Evolutionary conservation across 2,888 invertebrate genomes (phyloP).

Genomic region (Auanema freiburgensis): DNA sequence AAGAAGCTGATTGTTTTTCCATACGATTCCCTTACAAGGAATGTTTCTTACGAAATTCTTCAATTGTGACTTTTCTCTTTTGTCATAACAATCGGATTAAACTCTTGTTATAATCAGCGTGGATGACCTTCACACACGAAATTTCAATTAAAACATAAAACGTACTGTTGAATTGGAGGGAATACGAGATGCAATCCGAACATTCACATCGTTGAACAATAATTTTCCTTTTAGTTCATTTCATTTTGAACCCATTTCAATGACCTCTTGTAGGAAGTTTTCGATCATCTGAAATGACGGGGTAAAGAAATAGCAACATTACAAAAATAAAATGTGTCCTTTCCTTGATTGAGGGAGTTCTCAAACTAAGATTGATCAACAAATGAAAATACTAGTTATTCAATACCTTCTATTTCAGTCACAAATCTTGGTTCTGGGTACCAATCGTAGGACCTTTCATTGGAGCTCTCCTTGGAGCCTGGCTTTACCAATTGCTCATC

Average conservation of each 20-base stretch:
- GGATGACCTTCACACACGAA: too few relatives aligned
- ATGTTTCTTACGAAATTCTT: not conserved
- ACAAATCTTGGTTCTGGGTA: constrained; percentile 70
- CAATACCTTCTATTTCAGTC: constrained; percentile 50
- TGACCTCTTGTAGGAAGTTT: not conserved
- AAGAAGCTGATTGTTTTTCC: not conserved
- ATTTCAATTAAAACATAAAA: too few relatives aligned
- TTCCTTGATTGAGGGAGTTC: too few relatives aligned
- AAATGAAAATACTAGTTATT: too few relatives aligned
- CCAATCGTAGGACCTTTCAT: constrained; percentile 69
- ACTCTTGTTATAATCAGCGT: too few relatives aligned
- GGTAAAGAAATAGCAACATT: not conserved
- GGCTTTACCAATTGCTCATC: constrained; percentile 67
- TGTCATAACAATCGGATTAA: constrained; percentile 2
- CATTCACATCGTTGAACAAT: too few relatives aligned
- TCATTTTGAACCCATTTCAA: not conserved
- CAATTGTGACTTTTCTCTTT: constrained; percentile 16
- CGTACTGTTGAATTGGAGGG: too few relatives aligned
- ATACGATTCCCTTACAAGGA: constrained; percentile 10
- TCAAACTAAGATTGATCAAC: too few relatives aligned
- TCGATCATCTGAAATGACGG: not conserved
- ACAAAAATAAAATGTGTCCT: too few relatives aligned
- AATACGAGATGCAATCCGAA: too few relatives aligned
- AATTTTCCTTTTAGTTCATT: not conserved
- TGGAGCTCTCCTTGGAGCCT: constrained; percentile 65